Evolutionary conservation across 2,888 invertebrate genomes (phyloP), one percentile per base, ranked within the genome.

Genomic region (Thymelicus acteon): DNA sequence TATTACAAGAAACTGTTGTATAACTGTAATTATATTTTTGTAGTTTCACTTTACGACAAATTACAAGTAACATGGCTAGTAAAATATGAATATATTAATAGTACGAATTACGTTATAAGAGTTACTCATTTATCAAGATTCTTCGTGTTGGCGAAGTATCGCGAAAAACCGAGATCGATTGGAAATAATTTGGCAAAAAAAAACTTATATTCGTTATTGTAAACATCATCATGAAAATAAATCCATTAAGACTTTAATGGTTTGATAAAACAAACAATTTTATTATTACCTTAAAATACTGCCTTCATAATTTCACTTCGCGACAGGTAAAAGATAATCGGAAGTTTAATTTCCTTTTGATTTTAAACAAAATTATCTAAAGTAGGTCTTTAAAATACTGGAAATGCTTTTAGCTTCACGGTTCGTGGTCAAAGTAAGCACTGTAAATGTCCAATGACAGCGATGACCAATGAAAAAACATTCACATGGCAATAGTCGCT

Each of bases 291-390:
- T 15, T 12, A 24, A 24, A 54, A 54, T 54, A n/a, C 12, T 24
- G 10, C n/a, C 13, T 7, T 49, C 52, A 24, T 54, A 24, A 54
- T 54, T 54, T 54, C 24, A 5, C 24, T 54, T 54, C 24, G 24
- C 24, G 54, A 24, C 54, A 24, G 54, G 54, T 54, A 24, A 24
- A 54, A 54, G 54, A 5, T 54, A 24, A 54, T 54, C 54, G 54
- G 54, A 54, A 54, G 54, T 54, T 54, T 54, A 54, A 54, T 54
- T 54, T 54, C 54, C 54, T 54, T 54, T 54, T 8, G 10, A 54
- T 24, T 24, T 24, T 24, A 24, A 54, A 24, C n/a, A 8, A 24
- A 54, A 54, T 19, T 24, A 10, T 54, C 24, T 54, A 54, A 54
- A 24, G 24, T 0, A 54, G 10, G 10, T 54, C 24, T 54, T 24